A percentile compares a stretch with the other conserved stretches of the same genome.
These are phyloP conservation scores for Drosophila anomalata DNA, from an alignment of 2,888 invertebrate genomes.

Conservation along the genomic window DNA sequence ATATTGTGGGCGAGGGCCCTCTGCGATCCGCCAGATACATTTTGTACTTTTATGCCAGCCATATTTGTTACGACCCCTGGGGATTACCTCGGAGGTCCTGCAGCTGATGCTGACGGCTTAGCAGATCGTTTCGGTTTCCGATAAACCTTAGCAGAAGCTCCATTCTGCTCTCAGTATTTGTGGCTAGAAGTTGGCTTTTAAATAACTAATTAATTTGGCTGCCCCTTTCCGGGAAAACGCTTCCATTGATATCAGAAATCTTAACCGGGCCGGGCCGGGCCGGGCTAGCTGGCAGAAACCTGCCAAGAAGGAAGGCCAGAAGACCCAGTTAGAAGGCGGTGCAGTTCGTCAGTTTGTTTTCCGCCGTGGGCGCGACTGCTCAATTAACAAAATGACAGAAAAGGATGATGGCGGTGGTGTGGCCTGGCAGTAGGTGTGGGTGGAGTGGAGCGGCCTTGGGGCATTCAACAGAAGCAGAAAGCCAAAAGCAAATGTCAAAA, in stretches of 20 bases:
- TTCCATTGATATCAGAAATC: too few species aligned
- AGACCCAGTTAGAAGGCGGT: slow-evolving; percentile 5
- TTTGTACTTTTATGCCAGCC: slow-evolving; percentile 63
- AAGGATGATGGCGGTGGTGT: neutral
- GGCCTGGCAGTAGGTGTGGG: neutral
- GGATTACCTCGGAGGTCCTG: slow-evolving; percentile 17
- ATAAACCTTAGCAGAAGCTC: neutral
- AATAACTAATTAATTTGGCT: neutral
- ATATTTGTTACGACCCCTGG: slow-evolving; percentile 42
- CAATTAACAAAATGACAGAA: slow-evolving; percentile 70
- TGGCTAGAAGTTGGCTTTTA: neutral
- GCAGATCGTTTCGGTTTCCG: slow-evolving; percentile 25
- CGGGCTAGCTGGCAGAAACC: neutral
- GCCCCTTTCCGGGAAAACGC: too few species aligned
- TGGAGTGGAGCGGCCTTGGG: neutral
- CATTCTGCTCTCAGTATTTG: too few species aligned
- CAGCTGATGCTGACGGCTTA: slow-evolving; percentile 31
- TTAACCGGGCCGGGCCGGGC: too few species aligned
- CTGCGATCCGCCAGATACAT: slow-evolving; percentile 60
- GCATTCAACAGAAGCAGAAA: slow-evolving; percentile 22
- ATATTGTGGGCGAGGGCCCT: slow-evolving; percentile 29
- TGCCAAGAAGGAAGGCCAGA: neutral
- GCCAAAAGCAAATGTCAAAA: slow-evolving; percentile 70
- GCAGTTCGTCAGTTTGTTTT: slow-evolving; percentile 49
- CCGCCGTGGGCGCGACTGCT: slow-evolving; percentile 62